Conservation (phyloP, 2,113 vertebrate species). For the Sinocyclocheilus maitianheensis region DNA sequence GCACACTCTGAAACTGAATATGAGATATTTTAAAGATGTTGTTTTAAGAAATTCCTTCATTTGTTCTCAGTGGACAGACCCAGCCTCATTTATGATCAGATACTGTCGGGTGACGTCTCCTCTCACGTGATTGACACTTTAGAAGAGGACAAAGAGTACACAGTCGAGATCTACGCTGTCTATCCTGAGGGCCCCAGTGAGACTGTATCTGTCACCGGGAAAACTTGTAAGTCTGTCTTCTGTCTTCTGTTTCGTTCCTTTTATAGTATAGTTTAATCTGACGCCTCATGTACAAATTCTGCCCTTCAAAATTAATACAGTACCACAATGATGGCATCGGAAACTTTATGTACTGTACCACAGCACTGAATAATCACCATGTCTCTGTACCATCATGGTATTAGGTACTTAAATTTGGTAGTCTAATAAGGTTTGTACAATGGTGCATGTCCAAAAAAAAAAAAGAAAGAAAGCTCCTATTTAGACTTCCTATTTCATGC, state of each 20-base stretch:
- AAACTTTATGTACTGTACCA: neutral
- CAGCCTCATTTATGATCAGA: constrained; percentile 76
- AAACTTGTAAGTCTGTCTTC: constrained; percentile 77
- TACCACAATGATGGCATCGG: neutral
- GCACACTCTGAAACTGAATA: neutral
- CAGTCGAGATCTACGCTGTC: constrained; percentile 78
- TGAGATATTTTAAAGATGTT: neutral
- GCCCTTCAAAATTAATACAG: neutral
- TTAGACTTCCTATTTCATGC: no score
- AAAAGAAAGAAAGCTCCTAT: no score
- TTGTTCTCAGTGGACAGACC: constrained; percentile 74
- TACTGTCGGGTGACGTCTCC: constrained; percentile 74
- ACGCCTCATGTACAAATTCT: neutral
- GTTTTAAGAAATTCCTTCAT: neutral
- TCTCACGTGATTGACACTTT: constrained; percentile 84
- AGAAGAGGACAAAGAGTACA: constrained; percentile 83
- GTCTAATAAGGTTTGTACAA: no score
- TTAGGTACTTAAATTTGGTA: no score
- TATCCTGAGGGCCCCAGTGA: constrained; percentile 79
- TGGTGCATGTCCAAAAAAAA: no score
- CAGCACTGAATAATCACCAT: neutral
- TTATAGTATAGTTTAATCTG: neutral
- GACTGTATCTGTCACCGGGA: constrained; percentile 75
- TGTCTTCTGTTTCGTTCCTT: neutral
- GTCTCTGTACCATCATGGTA: neutral